Percentiles rank a stretch among this genome's conserved stretches.
Evolutionary conservation across 2,797 vertebrate species (phyloP).

Genomic region (Pterois miles): DNA sequence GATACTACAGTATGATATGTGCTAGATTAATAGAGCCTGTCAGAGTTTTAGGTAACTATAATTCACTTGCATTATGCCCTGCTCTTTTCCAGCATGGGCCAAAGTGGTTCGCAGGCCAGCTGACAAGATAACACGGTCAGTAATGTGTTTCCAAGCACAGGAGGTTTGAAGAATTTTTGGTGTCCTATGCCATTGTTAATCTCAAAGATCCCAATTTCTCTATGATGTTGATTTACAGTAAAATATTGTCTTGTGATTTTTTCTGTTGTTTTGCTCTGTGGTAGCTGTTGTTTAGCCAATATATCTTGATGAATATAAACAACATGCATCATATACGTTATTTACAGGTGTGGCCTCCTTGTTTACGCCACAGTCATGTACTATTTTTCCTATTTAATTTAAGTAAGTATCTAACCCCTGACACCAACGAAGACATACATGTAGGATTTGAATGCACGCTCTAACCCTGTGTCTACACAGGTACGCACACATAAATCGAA

Average conservation of each 20-base stretch:
- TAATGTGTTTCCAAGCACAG: constrained; percentile 26
- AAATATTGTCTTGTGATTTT: not conserved
- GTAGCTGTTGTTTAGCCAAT: not conserved
- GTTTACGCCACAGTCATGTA: not conserved
- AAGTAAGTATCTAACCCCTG: not conserved
- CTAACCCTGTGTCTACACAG: not conserved
- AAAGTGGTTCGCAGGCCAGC: constrained; percentile 27
- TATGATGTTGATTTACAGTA: not conserved
- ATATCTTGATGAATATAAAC: not conserved
- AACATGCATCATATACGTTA: not conserved
- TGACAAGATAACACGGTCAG: constrained; percentile 43
- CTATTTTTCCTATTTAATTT: not conserved
- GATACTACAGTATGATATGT: not conserved
- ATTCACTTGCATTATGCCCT: constrained; percentile 15
- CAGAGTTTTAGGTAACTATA: constrained; percentile 13
- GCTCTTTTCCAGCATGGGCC: constrained; percentile 20
- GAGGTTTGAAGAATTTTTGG: not conserved
- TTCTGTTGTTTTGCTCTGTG: not conserved
- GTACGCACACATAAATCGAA: not conserved
- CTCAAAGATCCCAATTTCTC: not conserved
- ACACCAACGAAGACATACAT: not conserved
- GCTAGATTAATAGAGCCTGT: constrained; percentile 9
- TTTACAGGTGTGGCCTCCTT: not conserved
- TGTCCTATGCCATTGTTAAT: not conserved
- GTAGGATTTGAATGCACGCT: not conserved